Evolutionary conservation across 2,113 vertebrate genomes (phyloP), one percentile per base, ranked within the genome.

Genomic region (Prinia subflava): DNA sequence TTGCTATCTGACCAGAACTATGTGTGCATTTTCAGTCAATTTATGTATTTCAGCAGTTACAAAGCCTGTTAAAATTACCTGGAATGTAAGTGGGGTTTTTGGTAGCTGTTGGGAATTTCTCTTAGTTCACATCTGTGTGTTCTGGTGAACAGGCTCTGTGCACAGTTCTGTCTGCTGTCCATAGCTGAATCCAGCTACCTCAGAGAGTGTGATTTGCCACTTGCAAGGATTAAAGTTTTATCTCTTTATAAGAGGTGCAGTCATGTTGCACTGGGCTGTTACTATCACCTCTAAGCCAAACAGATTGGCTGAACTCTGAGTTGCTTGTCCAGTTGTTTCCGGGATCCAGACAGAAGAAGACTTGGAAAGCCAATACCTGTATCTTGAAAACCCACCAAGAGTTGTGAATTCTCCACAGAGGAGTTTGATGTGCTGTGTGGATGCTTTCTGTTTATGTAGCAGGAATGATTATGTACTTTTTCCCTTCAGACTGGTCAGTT

Each of bases 311-410:
- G 56, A 64, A 30, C 12, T 24, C 28, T 22, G 39, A 49, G 39
- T 42, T 14, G 10, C 14, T 35, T 2, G 4, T 57, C 42, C 0
- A 0, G 33, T 35, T 74, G 30, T 70, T 86, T 60, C 42, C 53
- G 52, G 78, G 74, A 69, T 10, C 50, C n/a, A 21, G 56, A 8
- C 31, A 53, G 39, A 4, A 73, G 39, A 39, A 53, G 42, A 19
- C 46, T 24, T 52, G 39, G 22, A 60, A 59, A 53, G 37, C 46
- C 55, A 31, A 1, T 11, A 47, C 7, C 9, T 31, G 3, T 74
- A 7, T 57, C 49, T 31, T 65, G 30, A 47, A 80, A 75, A 57
- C 27, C 11, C 33, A 31, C 8, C 2, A 11, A 15, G 23, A 31
- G 17, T 13, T 28, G 17, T 47, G 47, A 10, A 7, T 10, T 57